phyloP scores from a whole-genome alignment of 2,888 invertebrate genomes.

The Mamestra brassicae region DNA sequence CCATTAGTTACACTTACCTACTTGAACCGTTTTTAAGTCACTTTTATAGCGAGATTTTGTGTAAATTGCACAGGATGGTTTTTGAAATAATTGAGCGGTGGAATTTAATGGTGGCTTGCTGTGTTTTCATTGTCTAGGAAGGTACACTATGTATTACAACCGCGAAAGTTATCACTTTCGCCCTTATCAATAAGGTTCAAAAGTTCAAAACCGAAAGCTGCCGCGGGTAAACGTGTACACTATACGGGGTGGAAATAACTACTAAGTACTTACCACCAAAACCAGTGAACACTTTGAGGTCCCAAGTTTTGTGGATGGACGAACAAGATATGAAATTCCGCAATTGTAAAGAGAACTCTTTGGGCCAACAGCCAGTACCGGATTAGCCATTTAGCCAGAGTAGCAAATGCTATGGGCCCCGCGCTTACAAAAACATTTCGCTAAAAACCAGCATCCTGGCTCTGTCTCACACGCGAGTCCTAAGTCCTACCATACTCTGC shows the following conservation, averaged over 20 bases:
- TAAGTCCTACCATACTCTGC: too few species aligned
- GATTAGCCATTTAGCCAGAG: too few species aligned
- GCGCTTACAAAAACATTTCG: too few species aligned
- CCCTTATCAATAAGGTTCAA: neutral
- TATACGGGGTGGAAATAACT: neutral
- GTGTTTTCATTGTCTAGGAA: neutral
- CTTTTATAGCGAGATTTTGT: conserved; percentile 38
- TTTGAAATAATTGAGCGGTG: conserved; percentile 39
- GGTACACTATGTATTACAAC: neutral
- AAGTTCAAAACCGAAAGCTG: too few species aligned
- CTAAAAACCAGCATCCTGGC: too few species aligned
- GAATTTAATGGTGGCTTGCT: neutral
- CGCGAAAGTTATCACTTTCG: neutral
- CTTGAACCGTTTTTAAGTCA: conserved; percentile 36
- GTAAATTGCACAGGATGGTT: conserved; percentile 46
- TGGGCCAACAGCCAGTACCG: too few species aligned
- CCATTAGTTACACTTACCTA: conserved; percentile 41
- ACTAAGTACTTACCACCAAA: too few species aligned
- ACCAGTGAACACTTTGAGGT: too few species aligned
- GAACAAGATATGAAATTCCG: neutral
- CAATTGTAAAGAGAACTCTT: neutral
- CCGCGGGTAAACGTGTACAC: too few species aligned
- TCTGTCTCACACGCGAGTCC: too few species aligned
- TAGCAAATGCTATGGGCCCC: too few species aligned
- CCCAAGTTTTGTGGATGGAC: neutral